Percentiles rank a stretch among this genome's conserved stretches.
Evolutionary conservation across 2,888 invertebrate species (phyloP).

Genomic region (Leptura quadrifasciata): DNA sequence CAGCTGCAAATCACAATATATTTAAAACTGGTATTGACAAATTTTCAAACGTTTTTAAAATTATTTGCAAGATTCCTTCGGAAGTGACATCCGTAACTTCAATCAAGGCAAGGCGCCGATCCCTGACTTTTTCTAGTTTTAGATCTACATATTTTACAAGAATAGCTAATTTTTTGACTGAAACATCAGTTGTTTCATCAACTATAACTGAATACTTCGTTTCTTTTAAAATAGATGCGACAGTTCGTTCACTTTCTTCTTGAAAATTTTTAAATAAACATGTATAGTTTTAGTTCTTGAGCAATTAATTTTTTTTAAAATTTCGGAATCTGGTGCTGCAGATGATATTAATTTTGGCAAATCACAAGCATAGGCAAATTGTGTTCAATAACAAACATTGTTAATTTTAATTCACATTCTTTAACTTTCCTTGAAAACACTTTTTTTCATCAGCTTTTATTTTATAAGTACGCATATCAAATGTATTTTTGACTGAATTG

Average conservation of each 20-base stretch:
- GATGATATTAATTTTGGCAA: slow-evolving; percentile 39
- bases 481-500: too few species aligned
- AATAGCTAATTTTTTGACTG: slow-evolving; percentile 44
- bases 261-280: too few species aligned
- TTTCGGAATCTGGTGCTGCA: slow-evolving; percentile 35
- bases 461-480: too few species aligned
- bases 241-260: too few species aligned
- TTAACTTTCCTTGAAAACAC: neutral
- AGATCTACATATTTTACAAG: slow-evolving; percentile 43
- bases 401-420: neutral
- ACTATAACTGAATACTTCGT: slow-evolving; percentile 47
- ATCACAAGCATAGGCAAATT: slow-evolving; percentile 41
- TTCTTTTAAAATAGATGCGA: neutral
- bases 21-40: neutral
- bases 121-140: slow-evolving; percentile 33
- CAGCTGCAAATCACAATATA: slow-evolving; percentile 61
- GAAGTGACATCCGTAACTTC: slow-evolving; percentile 47
- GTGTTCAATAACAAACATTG: slow-evolving; percentile 40
- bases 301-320: slow-evolving; percentile 24
- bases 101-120: slow-evolving; percentile 52
- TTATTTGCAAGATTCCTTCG: neutral
- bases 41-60: neutral
- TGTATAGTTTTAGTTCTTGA: neutral
- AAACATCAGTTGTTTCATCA: too few species aligned
- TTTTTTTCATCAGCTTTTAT: neutral